Evolutionary conservation across 2,888 invertebrate species (phyloP), one percentile per base, ranked within the genome.

Genomic region (Isotomurus palustris): DNA sequence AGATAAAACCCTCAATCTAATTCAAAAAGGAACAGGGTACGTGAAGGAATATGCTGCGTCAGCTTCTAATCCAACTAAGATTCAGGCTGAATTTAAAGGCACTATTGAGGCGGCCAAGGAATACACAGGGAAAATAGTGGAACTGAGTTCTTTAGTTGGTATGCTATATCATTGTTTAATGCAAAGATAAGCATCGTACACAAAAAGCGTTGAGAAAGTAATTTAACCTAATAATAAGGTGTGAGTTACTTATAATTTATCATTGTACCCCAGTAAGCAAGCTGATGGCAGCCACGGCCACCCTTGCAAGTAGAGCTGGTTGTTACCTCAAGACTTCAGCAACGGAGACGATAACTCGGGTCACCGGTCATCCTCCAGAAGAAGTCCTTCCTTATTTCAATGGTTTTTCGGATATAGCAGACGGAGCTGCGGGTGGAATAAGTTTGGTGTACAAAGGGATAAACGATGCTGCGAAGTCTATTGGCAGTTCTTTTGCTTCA

Each of bases 111-210:
- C 6, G 12, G 55, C 43, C 1, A 60, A 53, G 25, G 43, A 40
- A 8, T 38, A 35, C 8, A 57, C 63, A 12, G 63, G 57, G n/a
- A 49, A 35, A 47, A 55, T 48, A 5, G 60, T 63, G n/a, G 55
- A 57, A n/a, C 38, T 63, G 2, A 63, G 63, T 36, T 48, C 48
- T 19, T 40, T 63, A 8, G 44, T 60, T 63, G 38, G 57, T 53
- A 29, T 45, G 19, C 28, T 36, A 12, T 8, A 45, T 24, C 17
- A 24, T 8, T 44, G 22, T 22, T 40, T 12, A 19, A 6, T 40
- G 6, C 17, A 8, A 40, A 8, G 12, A 12, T 17, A 40, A 19
- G 12, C n/a, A n/a, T n/a, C n/a, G n/a, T n/a, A n/a, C n/a, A n/a
- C n/a, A n/a, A n/a, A n/a, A n/a, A n/a, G n/a, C n/a, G n/a, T n/a